Base-by-base conservation (phyloP, 2,113 vertebrate species). In the Pavo muticus region DNA sequence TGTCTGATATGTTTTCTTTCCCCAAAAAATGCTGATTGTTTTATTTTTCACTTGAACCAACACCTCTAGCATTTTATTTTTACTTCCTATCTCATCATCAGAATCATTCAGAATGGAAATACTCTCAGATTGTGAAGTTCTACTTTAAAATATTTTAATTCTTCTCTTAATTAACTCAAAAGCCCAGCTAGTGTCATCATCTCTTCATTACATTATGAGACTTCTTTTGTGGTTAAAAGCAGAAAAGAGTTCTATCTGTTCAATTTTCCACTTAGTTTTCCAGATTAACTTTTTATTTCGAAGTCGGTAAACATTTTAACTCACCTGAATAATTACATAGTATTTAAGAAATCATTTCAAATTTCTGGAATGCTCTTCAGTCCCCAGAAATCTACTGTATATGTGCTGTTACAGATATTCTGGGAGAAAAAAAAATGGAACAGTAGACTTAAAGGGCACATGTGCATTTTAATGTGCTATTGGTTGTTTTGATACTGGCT, bases 301-400 rank as follows among this genome's bases (percentile, higher is more conserved):
- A 39, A 57, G 15, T 84, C 48, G 80, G 57, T 91, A 88, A 88
- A 74, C 18, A 68, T 76, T 93, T 90, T 74, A 86, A 64, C 45
- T 74, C 42, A 60, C 11, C 13, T 67, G 47, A 91, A 32, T 81
- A 70, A 77, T 85, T 81, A 63, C 35, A 56, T 35, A 9, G 8
- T 72, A 60, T 67, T 91, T 93, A 93, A 14, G 69, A 81, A 93
- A 92, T 42, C 1, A 39, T 77, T 91, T 72, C 23, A 56, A 11
- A 68, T 74, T 77, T 83, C 69, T 88, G 44, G 25, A 88, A 71
- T 94, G 21, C 12, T 35, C 32, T 95, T 91, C 19, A 20, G n/a
- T 69, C 84, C 20, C 25, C 52, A 73, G 39, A 59, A 83, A 57
- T 60, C 21, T 14, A 15, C 60, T 85, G 10, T 82, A 87, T 37